Conservation (phyloP, 2,888 invertebrate species). For the Dynastes hyllus region DNA sequence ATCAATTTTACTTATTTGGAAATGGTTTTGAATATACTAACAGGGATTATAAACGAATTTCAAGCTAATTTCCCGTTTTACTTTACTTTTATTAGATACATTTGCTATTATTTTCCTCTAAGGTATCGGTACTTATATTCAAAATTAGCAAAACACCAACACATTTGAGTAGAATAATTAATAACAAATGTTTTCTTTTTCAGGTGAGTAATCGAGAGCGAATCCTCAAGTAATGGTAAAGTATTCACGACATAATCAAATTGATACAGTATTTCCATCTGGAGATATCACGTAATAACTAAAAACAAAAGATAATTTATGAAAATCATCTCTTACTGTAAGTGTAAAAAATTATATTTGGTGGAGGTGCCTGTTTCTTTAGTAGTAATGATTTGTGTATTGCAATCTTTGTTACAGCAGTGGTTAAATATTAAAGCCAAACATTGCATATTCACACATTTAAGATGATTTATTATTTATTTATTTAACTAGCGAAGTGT, state of each 20-base stretch:
- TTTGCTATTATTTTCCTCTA: neutral
- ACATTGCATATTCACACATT: neutral
- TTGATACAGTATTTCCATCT: neutral
- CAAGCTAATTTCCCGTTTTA: neutral
- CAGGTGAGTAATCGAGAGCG: neutral
- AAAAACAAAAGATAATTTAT: neutral
- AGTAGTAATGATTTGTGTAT: neutral
- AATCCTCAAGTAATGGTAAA: neutral
- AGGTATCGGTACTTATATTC: neutral
- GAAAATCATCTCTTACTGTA: neutral
- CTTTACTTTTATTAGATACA: neutral
- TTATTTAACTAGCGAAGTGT: neutral
- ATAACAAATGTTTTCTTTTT: neutral
- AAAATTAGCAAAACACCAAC: neutral
- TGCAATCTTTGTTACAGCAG: neutral
- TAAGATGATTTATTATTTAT: neutral
- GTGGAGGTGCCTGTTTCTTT: constrained; percentile 11
- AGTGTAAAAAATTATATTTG: constrained; percentile 1
- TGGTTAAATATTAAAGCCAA: neutral
- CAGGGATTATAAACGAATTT: neutral
- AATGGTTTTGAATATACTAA: too few species aligned
- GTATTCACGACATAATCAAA: neutral
- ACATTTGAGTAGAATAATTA: neutral
- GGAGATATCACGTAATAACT: neutral
- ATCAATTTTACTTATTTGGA: too few species aligned